Conservation (phyloP, 2,797 vertebrate species). For the Geotrypetes seraphini region DNA sequence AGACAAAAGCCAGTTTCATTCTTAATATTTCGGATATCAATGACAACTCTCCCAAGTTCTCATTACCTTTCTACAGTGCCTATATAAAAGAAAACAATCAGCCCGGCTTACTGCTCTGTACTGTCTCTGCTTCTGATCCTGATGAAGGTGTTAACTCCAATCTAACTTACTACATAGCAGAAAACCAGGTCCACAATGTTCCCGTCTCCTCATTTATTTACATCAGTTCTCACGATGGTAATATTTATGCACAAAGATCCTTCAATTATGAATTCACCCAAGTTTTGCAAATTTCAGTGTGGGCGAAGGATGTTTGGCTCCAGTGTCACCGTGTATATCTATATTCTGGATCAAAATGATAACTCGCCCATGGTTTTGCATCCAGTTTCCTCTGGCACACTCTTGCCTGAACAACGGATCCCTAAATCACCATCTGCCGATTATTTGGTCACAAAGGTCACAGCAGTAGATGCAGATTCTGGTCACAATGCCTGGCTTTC, state of each 20-base stretch:
- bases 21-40: constrained; percentile 1
- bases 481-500: constrained; percentile 33
- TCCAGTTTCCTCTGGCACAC: constrained; percentile 33
- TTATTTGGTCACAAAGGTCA: constrained; percentile 34
- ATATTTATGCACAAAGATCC: constrained; percentile 61
- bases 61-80: constrained; percentile 31
- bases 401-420: neutral
- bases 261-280: constrained; percentile 68
- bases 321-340: constrained; percentile 11
- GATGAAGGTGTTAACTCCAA: constrained; percentile 47
- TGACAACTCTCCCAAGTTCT: constrained; percentile 4
- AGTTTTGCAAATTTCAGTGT: constrained; percentile 59
- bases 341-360: constrained; percentile 35
- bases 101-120: constrained; percentile 39
- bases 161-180: constrained; percentile 44
- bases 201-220: constrained; percentile 56
- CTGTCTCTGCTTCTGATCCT: constrained; percentile 41
- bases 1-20: neutral
- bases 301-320: constrained; percentile 52
- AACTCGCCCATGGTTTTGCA: constrained; percentile 23
- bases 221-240: constrained; percentile 55
- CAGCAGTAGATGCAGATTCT: constrained; percentile 38
- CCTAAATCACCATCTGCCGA: constrained; percentile 26
- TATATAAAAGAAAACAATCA: constrained; percentile 54
- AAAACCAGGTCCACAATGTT: constrained; percentile 45